Conservation (phyloP, 2,888 invertebrate genomes). For the Parthenolecanium corni region DNA sequence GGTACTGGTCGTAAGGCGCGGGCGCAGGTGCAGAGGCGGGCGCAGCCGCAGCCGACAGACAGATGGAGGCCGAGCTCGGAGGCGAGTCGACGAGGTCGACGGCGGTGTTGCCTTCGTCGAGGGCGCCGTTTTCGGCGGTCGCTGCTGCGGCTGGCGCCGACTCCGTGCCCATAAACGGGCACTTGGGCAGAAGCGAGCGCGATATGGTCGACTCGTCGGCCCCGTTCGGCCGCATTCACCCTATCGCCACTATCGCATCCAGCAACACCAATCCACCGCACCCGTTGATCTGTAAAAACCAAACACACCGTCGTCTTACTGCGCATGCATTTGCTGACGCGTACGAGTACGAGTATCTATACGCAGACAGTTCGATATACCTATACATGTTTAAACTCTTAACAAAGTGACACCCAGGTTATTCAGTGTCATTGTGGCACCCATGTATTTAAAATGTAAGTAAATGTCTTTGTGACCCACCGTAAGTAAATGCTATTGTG, state of each 20-base stretch:
- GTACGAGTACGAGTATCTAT: no score
- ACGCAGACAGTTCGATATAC: no score
- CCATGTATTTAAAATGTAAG: no score
- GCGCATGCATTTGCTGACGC: no score
- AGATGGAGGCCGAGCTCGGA: neutral
- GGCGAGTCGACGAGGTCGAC: neutral
- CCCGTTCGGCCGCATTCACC: constrained; percentile 4
- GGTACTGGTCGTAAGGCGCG: constrained; percentile 34
- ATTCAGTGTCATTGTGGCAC: no score
- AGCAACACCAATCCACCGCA: neutral
- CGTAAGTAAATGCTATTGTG: no score
- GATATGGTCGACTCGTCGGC: neutral
- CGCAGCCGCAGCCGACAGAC: neutral
- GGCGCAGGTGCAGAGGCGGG: constrained; percentile 5
- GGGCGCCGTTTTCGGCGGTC: neutral
- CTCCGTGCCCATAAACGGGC: constrained; percentile 6
- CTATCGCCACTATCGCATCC: no score
- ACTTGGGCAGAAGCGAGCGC: neutral
- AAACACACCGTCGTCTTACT: no score
- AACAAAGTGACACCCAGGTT: no score
- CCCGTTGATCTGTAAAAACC: neutral
- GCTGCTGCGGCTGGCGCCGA: neutral
- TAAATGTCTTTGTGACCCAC: no score
- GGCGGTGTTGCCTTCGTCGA: neutral
- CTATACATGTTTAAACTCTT: no score